Evolutionary conservation across 2,113 vertebrate genomes (phyloP).

Genomic region (Tenrec ecaudatus): DNA sequence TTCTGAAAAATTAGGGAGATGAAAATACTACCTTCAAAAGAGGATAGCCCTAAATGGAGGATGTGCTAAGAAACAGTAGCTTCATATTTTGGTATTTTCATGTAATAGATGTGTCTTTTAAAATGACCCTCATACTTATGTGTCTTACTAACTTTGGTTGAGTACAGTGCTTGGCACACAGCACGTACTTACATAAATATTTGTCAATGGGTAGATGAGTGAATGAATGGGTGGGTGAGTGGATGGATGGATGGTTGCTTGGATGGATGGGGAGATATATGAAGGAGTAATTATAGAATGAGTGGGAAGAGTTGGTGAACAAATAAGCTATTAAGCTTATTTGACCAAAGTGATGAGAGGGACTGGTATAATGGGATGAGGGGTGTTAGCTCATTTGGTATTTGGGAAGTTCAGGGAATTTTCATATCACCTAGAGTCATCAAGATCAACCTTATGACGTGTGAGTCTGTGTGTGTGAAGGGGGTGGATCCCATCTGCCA

Average conservation of each 20-base stretch:
- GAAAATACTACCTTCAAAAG: too few relatives aligned
- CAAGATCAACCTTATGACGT: not conserved
- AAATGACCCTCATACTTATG: too few relatives aligned
- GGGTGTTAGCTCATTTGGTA: not conserved
- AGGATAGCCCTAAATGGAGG: too few relatives aligned
- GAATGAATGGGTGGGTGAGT: too few relatives aligned
- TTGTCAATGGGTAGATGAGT: not conserved
- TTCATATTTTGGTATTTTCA: too few relatives aligned
- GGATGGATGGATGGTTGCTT: too few relatives aligned
- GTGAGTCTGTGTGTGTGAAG: not conserved
- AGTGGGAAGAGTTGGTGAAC: not conserved
- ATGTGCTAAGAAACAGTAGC: too few relatives aligned
- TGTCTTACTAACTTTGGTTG: not conserved
- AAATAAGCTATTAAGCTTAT: not conserved
- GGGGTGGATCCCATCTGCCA: fast-evolving
- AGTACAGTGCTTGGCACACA: not conserved
- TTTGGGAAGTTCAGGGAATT: not conserved
- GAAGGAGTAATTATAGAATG: not conserved
- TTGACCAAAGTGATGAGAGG: not conserved
- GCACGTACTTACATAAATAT: not conserved
- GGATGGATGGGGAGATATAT: too few relatives aligned
- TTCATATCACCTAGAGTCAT: not conserved
- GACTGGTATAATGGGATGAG: too few relatives aligned
- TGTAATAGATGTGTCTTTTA: too few relatives aligned
- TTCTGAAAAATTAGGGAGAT: too few relatives aligned